These are phyloP conservation scores for Eumaeus atala DNA, from an alignment of 1,140 invertebrate species.

Conservation along the genomic window DNA sequence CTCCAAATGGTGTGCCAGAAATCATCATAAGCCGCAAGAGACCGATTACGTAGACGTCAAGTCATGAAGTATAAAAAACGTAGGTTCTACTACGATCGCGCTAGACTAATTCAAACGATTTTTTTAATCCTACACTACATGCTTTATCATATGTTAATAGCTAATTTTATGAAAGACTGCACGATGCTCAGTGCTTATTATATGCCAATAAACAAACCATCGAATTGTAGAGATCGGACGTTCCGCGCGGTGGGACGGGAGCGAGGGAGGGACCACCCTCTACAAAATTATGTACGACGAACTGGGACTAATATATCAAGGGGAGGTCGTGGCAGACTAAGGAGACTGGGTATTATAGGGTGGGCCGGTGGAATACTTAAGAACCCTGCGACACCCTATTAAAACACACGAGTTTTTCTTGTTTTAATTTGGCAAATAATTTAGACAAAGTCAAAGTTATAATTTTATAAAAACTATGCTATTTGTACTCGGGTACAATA, in stretches of 20 bases:
- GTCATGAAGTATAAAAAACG: too few species aligned
- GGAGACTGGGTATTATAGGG: conserved; percentile 70
- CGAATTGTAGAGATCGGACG: conserved; percentile 59
- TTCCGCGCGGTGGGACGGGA: conserved; percentile 36
- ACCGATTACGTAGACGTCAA: too few species aligned
- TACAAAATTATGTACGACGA: conserved; percentile 74
- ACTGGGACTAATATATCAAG: conserved; percentile 74
- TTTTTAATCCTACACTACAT: too few species aligned
- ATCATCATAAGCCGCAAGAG: too few species aligned
- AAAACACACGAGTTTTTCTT: conserved; percentile 70
- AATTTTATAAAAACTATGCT: too few species aligned
- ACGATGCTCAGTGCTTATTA: conserved; percentile 28
- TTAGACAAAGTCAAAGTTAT: too few species aligned
- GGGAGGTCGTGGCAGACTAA: conserved; percentile 70
- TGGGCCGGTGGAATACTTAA: conserved; percentile 70
- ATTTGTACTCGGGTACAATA: too few species aligned
- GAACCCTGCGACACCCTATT: conserved; percentile 72
- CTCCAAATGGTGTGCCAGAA: too few species aligned
- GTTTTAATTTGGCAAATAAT: conserved; percentile 50
- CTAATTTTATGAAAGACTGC: too few species aligned
- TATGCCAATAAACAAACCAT: conserved; percentile 63
- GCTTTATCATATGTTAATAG: too few species aligned
- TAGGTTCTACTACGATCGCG: too few species aligned
- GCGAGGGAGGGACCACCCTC: conserved; percentile 51
- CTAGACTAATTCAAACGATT: too few species aligned